Percentiles rank a stretch among this genome's conserved stretches.
phyloP scores from a whole-genome alignment of 2,113 vertebrate species.

The Heterocephalus glaber region DNA sequence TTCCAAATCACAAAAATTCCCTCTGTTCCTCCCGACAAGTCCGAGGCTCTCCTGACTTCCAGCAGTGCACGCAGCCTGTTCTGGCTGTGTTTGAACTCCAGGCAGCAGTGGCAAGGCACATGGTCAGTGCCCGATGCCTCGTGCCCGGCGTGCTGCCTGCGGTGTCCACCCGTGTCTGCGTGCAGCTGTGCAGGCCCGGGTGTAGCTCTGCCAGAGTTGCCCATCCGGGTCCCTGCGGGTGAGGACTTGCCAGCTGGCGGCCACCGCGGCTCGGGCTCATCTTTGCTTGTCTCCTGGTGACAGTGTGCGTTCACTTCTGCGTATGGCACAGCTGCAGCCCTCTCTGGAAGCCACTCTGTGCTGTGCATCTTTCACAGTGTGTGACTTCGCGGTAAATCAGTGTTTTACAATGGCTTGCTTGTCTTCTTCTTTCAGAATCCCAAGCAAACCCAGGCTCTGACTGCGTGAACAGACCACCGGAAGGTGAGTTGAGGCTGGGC shows the following conservation, averaged over 20 bases:
- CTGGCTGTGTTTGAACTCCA: not conserved
- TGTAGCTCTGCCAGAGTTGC: too few species aligned
- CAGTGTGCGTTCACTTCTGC: rapidly evolving
- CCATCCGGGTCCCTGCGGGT: too few species aligned
- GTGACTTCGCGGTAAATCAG: not conserved
- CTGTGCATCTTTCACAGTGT: not conserved
- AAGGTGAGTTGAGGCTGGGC: constrained; percentile 64
- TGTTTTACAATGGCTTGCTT: not conserved
- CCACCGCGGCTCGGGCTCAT: not conserved
- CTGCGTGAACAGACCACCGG: constrained; percentile 38
- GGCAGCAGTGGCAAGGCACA: not conserved
- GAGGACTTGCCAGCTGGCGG: not conserved
- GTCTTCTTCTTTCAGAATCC: constrained; percentile 55
- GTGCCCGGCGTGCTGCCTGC: rapidly evolving
- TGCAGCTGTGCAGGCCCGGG: too few species aligned
- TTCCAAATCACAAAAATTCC: not conserved
- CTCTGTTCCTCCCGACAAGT: not conserved
- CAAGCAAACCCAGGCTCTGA: rapidly evolving
- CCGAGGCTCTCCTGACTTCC: not conserved
- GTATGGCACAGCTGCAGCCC: rapidly evolving
- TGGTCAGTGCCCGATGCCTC: not conserved
- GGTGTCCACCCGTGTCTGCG: too few species aligned
- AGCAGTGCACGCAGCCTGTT: rapidly evolving
- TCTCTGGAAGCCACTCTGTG: not conserved
- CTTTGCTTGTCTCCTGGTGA: not conserved